Conservation (phyloP, 2,888 invertebrate species). For the Parascotia fuliginaria region DNA sequence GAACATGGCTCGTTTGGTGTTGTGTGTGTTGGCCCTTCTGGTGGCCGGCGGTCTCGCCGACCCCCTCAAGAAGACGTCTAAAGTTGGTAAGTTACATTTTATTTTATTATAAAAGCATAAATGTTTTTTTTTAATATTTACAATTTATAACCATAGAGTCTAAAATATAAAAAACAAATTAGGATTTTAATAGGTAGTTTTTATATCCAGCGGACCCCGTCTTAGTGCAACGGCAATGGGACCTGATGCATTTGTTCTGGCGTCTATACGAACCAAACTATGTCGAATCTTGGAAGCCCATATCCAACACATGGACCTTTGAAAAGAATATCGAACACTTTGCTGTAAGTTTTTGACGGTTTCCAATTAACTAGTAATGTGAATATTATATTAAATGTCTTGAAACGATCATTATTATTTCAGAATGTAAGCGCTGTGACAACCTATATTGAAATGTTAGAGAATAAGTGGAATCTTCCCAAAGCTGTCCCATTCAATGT, state of each 20-base stretch:
- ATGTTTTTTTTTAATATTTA: background rate
- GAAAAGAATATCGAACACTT: slow-evolving; percentile 81
- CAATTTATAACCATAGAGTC: too few relatives aligned
- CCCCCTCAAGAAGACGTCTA: slow-evolving; percentile 48
- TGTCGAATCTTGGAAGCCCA: slow-evolving; percentile 75
- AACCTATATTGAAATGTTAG: slow-evolving; percentile 83
- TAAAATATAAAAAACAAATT: too few relatives aligned
- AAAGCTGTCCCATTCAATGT: slow-evolving; percentile 86
- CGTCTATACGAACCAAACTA: slow-evolving; percentile 86
- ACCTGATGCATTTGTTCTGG: slow-evolving; percentile 73
- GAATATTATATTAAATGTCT: too few relatives aligned
- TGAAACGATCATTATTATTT: slow-evolving; percentile 33
- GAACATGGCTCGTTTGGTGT: slow-evolving; percentile 69
- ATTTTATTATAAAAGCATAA: background rate
- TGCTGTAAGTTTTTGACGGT: slow-evolving; percentile 62
- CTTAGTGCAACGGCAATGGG: slow-evolving; percentile 69
- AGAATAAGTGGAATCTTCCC: slow-evolving; percentile 82
- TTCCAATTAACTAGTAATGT: background rate
- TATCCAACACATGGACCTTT: slow-evolving; percentile 81
- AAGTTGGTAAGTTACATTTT: slow-evolving; percentile 64
- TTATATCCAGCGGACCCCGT: slow-evolving; percentile 78
- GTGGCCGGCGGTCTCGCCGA: slow-evolving; percentile 68
- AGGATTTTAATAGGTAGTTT: too few relatives aligned
- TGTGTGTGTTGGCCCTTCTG: slow-evolving; percentile 63
- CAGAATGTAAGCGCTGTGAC: slow-evolving; percentile 84